Conservation (phyloP, 2,113 vertebrate genomes). For the Sinocyclocheilus rhinocerous region DNA sequence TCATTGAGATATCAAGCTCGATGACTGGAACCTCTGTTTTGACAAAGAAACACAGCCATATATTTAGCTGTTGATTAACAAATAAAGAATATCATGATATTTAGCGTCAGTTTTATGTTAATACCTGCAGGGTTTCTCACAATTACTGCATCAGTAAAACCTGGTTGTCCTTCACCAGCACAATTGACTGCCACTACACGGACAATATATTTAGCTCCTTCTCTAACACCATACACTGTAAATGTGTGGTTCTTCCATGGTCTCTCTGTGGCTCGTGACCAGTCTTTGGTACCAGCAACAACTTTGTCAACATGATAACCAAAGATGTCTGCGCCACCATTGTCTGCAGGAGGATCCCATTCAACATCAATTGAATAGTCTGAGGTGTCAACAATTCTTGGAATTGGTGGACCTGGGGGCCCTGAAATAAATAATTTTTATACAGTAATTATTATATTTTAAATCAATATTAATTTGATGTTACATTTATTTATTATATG, state of each 20-base stretch:
- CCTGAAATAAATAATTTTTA: constrained; percentile 68
- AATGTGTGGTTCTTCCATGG: constrained; percentile 81
- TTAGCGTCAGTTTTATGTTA: background rate
- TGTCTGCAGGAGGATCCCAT: constrained; percentile 90
- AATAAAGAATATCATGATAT: background rate
- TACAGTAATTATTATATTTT: background rate
- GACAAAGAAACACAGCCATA: constrained; percentile 42
- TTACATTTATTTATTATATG: background rate
- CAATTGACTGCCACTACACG: constrained; percentile 90
- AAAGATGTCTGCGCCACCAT: constrained; percentile 90
- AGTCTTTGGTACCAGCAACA: constrained; percentile 87
- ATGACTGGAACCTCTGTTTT: constrained; percentile 85
- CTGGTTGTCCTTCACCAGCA: constrained; percentile 93
- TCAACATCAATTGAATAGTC: constrained; percentile 88
- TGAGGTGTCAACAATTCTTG: constrained; percentile 82
- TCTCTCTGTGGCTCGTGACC: constrained; percentile 93
- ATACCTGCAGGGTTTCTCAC: constrained; percentile 94
- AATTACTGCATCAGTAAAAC: constrained; percentile 86
- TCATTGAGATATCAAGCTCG: constrained; percentile 88
- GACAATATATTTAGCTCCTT: constrained; percentile 91
- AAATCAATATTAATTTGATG: background rate
- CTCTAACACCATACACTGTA: constrained; percentile 90
- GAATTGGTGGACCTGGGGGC: constrained; percentile 89
- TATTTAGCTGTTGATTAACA: background rate
- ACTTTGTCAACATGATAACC: constrained; percentile 97